Evolutionary conservation across 1,140 invertebrate species (phyloP).

Genomic region (Dinothrombium tinctorium): DNA sequence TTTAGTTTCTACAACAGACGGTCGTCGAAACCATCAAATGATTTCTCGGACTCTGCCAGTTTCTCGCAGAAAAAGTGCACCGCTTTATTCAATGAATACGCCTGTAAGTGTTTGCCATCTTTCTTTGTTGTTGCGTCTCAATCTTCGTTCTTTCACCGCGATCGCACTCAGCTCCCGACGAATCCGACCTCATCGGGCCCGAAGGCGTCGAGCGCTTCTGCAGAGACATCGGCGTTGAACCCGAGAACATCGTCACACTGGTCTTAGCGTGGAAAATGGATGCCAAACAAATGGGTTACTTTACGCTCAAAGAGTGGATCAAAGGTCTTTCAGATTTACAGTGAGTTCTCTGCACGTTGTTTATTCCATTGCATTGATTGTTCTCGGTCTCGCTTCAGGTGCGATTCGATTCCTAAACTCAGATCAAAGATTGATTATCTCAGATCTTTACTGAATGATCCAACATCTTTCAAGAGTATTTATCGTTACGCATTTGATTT

Average conservation of each 20-base stretch:
- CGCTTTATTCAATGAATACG: conserved; percentile 68
- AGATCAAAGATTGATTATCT: conserved; percentile 52
- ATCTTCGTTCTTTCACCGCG: neutral
- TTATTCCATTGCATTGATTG: neutral
- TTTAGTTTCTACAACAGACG: too few species aligned
- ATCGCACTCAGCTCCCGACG: conserved; percentile 31
- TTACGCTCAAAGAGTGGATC: conserved; percentile 79
- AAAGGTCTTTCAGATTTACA: conserved; percentile 74
- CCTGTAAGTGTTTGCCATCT: conserved; percentile 25
- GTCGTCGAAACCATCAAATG: too few species aligned
- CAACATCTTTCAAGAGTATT: conserved; percentile 80
- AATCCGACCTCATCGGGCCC: conserved; percentile 52
- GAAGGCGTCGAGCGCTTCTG: conserved; percentile 89
- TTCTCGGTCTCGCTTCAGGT: too few species aligned
- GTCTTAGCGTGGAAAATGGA: conserved; percentile 95
- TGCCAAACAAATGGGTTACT: conserved; percentile 90
- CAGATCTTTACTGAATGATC: conserved; percentile 54
- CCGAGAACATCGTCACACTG: conserved; percentile 76
- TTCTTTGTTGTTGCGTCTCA: neutral
- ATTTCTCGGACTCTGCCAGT: too few species aligned
- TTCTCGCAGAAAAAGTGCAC: conserved; percentile 44
- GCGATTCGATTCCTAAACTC: conserved; percentile 77
- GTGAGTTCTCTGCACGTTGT: too few species aligned
- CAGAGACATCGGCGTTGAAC: conserved; percentile 54
- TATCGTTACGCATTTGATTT: conserved; percentile 96